A percentile compares a stretch with the other conserved stretches of the same genome.
Conservation (phyloP, 2,113 vertebrate genomes). For the Chlamydotis undulata region DNA sequence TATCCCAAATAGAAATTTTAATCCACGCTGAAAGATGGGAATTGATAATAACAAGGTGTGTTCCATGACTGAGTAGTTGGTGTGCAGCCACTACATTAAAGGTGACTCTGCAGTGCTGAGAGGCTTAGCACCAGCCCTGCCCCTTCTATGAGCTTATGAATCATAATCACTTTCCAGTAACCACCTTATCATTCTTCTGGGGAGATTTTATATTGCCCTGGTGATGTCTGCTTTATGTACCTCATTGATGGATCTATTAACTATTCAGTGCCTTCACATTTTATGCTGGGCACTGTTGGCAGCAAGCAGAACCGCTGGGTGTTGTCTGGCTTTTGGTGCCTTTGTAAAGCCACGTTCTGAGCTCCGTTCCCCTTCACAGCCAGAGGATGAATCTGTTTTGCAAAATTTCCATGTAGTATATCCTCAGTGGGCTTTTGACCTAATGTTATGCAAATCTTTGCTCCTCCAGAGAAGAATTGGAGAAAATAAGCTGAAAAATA, state of each 20-base stretch:
- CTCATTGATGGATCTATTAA: not conserved
- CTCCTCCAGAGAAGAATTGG: not conserved
- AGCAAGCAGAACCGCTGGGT: not conserved
- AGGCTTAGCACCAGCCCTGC: not conserved
- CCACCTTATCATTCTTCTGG: not conserved
- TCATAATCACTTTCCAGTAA: slow-evolving; percentile 4
- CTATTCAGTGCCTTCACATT: not conserved
- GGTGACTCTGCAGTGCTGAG: not conserved
- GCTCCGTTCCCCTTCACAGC: not conserved
- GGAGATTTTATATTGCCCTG: not conserved
- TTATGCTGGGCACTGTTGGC: not conserved
- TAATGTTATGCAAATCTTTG: slow-evolving; percentile 8
- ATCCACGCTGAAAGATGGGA: not conserved
- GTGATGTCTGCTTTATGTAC: not conserved
- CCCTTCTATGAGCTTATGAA: not conserved
- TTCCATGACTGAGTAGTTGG: not conserved
- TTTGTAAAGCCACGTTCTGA: not conserved
- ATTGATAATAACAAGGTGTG: not conserved
- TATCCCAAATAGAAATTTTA: not conserved
- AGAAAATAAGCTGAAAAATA: slow-evolving; percentile 39
- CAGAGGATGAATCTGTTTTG: slow-evolving; percentile 3
- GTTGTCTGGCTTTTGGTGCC: not conserved
- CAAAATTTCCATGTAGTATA: not conserved
- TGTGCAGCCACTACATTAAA: not conserved
- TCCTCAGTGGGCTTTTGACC: slow-evolving; percentile 24